phyloP scores from a whole-genome alignment of 1,140 invertebrate species.

The Drosophila virilis region DNA sequence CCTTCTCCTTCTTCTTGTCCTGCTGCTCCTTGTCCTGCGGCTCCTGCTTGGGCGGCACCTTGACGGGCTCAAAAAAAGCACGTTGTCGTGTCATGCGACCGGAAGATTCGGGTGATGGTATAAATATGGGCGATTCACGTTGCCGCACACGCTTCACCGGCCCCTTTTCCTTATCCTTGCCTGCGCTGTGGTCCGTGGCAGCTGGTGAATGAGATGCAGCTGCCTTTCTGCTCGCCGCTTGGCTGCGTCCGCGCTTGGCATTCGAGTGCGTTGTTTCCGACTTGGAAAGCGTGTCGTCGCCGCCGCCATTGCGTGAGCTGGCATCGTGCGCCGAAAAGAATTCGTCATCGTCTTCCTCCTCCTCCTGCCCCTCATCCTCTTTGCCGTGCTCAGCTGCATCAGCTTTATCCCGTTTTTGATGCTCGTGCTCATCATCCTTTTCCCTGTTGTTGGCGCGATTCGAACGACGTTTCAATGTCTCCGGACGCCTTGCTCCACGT shows the following conservation, averaged over 20 bases:
- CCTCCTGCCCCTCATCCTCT: constrained; percentile 42
- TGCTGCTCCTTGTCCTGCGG: constrained; percentile 35
- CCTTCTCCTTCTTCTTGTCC: constrained; percentile 18
- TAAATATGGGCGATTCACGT: constrained; percentile 80
- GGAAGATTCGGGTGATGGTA: constrained; percentile 77
- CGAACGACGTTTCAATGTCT: constrained; percentile 65
- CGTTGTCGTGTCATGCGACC: constrained; percentile 80
- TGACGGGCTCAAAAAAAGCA: constrained; percentile 83
- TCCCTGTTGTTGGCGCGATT: constrained; percentile 67
- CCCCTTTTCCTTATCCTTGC: constrained; percentile 54
- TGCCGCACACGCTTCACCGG: constrained; percentile 71
- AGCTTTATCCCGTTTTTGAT: constrained; percentile 14
- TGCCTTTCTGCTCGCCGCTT: constrained; percentile 44
- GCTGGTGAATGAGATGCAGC: constrained; percentile 15
- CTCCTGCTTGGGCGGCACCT: constrained; percentile 66
- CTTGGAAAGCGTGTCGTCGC: constrained; percentile 45
- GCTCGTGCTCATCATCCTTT: constrained; percentile 43
- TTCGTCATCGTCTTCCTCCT: constrained; percentile 71
- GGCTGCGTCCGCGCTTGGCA: constrained; percentile 48
- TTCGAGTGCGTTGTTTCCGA: constrained; percentile 48
- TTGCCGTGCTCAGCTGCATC: constrained; percentile 8
- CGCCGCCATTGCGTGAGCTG: constrained; percentile 62
- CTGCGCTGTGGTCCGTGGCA: constrained; percentile 13
- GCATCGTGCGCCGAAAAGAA: constrained; percentile 76
- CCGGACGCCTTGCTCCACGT: constrained; percentile 54